Conservation (phyloP, 1,140 invertebrate species). For the Scaptomyza montana region DNA sequence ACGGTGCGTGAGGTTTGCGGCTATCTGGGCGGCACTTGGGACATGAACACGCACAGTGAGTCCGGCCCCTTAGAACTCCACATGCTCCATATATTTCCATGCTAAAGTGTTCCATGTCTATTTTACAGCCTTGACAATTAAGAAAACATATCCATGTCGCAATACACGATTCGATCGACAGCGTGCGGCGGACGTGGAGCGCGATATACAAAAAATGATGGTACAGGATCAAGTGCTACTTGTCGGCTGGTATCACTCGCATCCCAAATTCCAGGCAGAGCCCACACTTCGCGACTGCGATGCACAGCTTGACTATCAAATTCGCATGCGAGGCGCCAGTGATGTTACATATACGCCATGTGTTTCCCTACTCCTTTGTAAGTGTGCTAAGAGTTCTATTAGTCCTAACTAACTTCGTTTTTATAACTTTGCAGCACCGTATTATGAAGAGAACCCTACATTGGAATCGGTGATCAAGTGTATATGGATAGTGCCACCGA, state of each 20-base stretch:
- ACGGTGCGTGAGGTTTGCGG: conserved; percentile 96
- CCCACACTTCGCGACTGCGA: conserved; percentile 96
- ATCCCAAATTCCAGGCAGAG: conserved; percentile 93
- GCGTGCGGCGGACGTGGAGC: conserved; percentile 89
- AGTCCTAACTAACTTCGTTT: no score
- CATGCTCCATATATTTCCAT: neutral
- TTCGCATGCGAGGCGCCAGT: conserved; percentile 95
- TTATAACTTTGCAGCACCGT: conserved; percentile 88
- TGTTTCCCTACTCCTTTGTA: conserved; percentile 96
- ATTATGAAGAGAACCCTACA: conserved; percentile 90
- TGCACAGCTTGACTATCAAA: conserved; percentile 96
- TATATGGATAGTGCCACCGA: conserved; percentile 97
- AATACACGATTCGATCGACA: conserved; percentile 91
- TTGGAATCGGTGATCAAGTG: conserved; percentile 92
- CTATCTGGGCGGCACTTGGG: conserved; percentile 97
- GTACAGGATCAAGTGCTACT: conserved; percentile 91
- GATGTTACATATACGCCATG: conserved; percentile 96
- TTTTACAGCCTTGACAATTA: conserved; percentile 91
- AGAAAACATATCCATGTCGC: conserved; percentile 94
- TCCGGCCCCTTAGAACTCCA: conserved; percentile 58
- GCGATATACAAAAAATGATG: conserved; percentile 92
- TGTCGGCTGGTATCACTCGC: conserved; percentile 98
- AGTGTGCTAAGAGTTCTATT: conserved; percentile 60
- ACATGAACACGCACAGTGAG: conserved; percentile 96
- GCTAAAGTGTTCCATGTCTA: conserved; percentile 35